Evolutionary conservation across 2,888 invertebrate genomes (phyloP).

Genomic region (Dryomyza anilis): DNA sequence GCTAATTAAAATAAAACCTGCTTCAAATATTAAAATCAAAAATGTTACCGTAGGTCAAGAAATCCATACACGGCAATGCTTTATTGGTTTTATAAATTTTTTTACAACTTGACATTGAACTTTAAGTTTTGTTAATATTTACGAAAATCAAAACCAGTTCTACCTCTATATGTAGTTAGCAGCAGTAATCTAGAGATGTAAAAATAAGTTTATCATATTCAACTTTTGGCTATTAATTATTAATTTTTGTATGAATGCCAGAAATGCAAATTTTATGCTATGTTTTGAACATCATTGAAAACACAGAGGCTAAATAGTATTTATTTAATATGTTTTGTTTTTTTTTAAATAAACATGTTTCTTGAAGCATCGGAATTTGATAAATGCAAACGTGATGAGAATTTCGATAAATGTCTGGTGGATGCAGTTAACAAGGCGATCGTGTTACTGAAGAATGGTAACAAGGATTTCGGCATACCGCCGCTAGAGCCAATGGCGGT

Average conservation of each 20-base stretch:
- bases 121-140: not conserved
- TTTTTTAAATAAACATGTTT: not conserved
- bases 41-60: slow-evolving; percentile 46
- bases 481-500: slow-evolving; percentile 69
- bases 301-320: too few species aligned
- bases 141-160: slow-evolving; percentile 13
- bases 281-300: too few species aligned
- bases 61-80: slow-evolving; percentile 2
- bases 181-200: not conserved
- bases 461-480: slow-evolving; percentile 66
- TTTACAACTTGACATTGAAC: slow-evolving; percentile 49
- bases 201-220: not conserved
- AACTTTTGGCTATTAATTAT: too few species aligned
- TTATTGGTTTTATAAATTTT: slow-evolving; percentile 16
- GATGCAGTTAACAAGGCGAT: slow-evolving; percentile 66
- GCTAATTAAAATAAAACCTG: not conserved
- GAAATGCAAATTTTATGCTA: too few species aligned
- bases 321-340: too few species aligned
- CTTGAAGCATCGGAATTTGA: not conserved
- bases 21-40: not conserved
- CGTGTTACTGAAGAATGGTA: slow-evolving; percentile 66
- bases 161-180: not conserved
- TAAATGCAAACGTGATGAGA: slow-evolving; percentile 65
- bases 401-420: slow-evolving; percentile 67
- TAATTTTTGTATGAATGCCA: too few species aligned